Conservation (phyloP, 2,888 invertebrate genomes). For the Pyralis farinalis region DNA sequence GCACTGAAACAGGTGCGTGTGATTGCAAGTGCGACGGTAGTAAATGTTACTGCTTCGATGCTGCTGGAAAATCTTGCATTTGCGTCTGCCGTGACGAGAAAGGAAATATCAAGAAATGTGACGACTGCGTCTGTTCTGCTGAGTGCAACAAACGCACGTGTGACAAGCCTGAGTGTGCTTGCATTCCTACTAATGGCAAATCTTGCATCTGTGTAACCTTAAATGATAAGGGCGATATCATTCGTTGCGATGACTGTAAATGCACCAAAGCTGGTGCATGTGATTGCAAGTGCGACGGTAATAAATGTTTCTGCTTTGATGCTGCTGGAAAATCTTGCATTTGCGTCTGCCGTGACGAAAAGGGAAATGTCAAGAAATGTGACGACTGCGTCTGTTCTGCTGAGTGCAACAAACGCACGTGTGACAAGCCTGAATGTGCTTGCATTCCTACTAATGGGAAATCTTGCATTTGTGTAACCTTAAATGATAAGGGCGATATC, state of each 20-base stretch:
- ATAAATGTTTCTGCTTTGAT: slow-evolving; percentile 14
- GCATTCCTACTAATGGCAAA: no score
- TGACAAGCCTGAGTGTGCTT: no score
- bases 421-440: slow-evolving; percentile 15
- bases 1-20: no score
- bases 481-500: slow-evolving; percentile 20
- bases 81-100: no score
- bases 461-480: slow-evolving; percentile 20
- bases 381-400: slow-evolving; percentile 5
- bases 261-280: slow-evolving; percentile 9
- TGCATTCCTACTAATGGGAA: slow-evolving; percentile 23
- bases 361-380: slow-evolving; percentile 15
- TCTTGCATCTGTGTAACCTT: slow-evolving; percentile 20
- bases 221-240: slow-evolving; percentile 15
- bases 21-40: no score
- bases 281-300: slow-evolving; percentile 14
- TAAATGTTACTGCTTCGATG: no score
- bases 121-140: no score
- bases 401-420: slow-evolving; percentile 7
- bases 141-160: no score
- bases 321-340: slow-evolving; percentile 17
- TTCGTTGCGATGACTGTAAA: slow-evolving; percentile 20
- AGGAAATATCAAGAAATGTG: no score
- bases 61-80: no score
- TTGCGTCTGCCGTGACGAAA: slow-evolving; percentile 20